Evolutionary conservation across 2,888 invertebrate genomes (phyloP), one percentile per base, ranked within the genome.

Genomic region (Drosophila atroscutellata): DNA sequence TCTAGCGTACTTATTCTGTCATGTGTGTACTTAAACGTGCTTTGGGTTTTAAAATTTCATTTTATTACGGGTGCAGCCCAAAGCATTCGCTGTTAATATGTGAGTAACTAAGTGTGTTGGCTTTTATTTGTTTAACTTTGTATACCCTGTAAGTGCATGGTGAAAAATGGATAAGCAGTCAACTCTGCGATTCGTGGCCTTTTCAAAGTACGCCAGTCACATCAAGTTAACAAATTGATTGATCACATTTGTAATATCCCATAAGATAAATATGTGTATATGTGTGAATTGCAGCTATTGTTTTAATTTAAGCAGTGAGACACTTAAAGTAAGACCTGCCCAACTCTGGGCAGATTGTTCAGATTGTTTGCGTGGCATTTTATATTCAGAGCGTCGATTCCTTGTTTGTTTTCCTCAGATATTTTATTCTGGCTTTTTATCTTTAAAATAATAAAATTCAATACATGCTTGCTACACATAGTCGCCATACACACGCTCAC

Each of bases 371-470:
- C 70, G 61, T 62, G 32, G 56, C 59, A 66, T 75, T 51, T 58
- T 26, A 26, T 32, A 37, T 54, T 72, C 67, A 26, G 34, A 7
- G 45, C 42, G 9, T 34, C 26, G 61, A 51, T 34, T n/a, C 37
- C 75, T 70, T 61, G 52, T 57, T 59, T 60, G 49, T 52, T 66
- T 66, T 68, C 42, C 49, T 36, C 59, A 20, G 51, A 70, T 75
- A 72, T 76, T 67, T 75, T 64, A 36, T 72, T 79, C 56, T 72
- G 65, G 59, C 59, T 69, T 86, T 84, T 79, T 85, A 71, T 77
- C 74, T 87, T 85, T 77, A 68, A 75, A 83, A 88, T 85, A 88
- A 86, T 86, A 83, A 86, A 86, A 85, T 88, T 80, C 81, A 88
- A 81, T 88, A 85, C 83, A 87, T 70, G 72, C 59, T 66, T 60